Evolutionary conservation across 2,888 invertebrate species (phyloP).

Genomic region (Ditula angustiorana): DNA sequence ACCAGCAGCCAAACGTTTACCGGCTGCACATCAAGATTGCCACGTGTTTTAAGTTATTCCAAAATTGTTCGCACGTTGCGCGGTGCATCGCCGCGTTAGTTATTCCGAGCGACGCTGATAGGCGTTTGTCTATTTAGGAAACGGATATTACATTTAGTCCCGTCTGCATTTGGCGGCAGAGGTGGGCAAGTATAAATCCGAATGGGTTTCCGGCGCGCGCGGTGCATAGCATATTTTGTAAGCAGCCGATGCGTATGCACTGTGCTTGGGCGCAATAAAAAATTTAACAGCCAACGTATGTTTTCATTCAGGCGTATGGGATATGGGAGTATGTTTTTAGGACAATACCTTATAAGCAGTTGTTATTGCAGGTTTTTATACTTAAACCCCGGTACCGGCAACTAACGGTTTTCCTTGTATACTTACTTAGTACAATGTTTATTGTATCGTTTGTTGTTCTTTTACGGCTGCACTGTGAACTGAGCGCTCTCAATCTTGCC

Average conservation of each 20-base stretch:
- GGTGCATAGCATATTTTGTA: slow-evolving; percentile 82
- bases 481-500: slow-evolving; percentile 23
- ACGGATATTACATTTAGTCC: slow-evolving; percentile 85
- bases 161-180: slow-evolving; percentile 83
- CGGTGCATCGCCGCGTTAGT: slow-evolving; percentile 78
- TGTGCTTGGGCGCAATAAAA: slow-evolving; percentile 71
- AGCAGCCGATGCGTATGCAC: slow-evolving; percentile 73
- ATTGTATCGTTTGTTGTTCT: slow-evolving; percentile 18
- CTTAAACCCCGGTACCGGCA: slow-evolving; percentile 17
- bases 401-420: slow-evolving; percentile 9
- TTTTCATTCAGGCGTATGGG: slow-evolving; percentile 64
- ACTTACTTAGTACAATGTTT: not conserved
- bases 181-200: slow-evolving; percentile 81
- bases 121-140: slow-evolving; percentile 85
- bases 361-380: slow-evolving; percentile 23
- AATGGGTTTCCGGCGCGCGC: slow-evolving; percentile 78
- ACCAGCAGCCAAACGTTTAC: slow-evolving; percentile 3
- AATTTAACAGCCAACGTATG: slow-evolving; percentile 73
- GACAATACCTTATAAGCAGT: slow-evolving; percentile 45
- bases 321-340: slow-evolving; percentile 71
- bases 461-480: slow-evolving; percentile 30
- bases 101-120: slow-evolving; percentile 82
- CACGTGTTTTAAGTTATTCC: slow-evolving; percentile 39
- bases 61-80: slow-evolving; percentile 56
- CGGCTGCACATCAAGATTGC: not conserved